Percentiles rank a stretch among this genome's conserved stretches.
Conservation (phyloP, 2,797 vertebrate species). For the Choloepus didactylus region DNA sequence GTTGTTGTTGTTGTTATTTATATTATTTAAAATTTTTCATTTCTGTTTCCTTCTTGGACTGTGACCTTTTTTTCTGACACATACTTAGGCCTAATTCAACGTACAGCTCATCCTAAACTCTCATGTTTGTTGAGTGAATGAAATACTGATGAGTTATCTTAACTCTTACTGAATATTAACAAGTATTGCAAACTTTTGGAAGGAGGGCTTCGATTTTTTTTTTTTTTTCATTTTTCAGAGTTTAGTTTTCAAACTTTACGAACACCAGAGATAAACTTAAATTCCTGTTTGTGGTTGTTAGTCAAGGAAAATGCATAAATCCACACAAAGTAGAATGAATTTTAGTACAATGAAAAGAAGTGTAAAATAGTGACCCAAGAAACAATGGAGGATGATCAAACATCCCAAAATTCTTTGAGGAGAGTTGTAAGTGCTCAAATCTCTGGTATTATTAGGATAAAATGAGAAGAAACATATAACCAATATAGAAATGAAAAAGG, state of each 20-base stretch:
- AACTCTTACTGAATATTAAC: not conserved
- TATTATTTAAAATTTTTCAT: not conserved
- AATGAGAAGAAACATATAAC: constrained; percentile 6
- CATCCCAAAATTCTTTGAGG: not conserved
- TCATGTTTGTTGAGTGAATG: not conserved
- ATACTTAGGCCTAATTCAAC: not conserved
- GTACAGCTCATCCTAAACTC: not conserved
- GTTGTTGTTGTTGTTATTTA: not conserved
- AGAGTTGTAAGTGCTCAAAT: not conserved
- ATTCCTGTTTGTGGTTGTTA: constrained; percentile 37
- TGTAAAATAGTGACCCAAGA: not conserved
- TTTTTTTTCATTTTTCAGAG: constrained; percentile 11
- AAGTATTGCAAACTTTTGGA: not conserved
- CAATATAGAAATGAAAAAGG: not conserved
- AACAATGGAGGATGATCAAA: not conserved
- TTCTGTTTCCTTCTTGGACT: not conserved
- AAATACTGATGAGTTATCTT: not conserved
- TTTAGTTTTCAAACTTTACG: constrained; percentile 36
- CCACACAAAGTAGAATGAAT: not conserved
- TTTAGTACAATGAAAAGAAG: constrained; percentile 29
- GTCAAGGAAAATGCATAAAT: not conserved
- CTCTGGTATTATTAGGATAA: constrained; percentile 29
- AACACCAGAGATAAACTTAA: constrained; percentile 48
- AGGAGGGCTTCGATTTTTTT: not conserved
- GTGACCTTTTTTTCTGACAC: not conserved